phyloP scores from a whole-genome alignment of 2,888 invertebrate species.

The Dryocosmus kuriphilus region DNA sequence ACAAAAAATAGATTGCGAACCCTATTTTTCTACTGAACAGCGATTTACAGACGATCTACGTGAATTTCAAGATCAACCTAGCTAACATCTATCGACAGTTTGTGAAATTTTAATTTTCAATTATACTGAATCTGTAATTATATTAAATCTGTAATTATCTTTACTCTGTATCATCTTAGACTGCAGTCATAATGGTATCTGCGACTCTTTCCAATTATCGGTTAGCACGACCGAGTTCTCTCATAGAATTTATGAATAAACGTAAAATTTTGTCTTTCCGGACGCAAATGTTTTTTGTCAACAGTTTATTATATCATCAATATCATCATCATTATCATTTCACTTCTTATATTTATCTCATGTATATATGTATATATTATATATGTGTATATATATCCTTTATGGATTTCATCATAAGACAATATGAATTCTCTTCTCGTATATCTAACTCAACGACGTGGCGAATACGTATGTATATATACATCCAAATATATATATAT shows the following conservation, averaged over 20 bases:
- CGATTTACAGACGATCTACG: constrained; percentile 53
- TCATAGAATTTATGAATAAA: constrained; percentile 62
- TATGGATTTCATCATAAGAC: constrained; percentile 61
- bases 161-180: neutral
- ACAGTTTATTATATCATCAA: constrained; percentile 75
- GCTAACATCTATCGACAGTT: constrained; percentile 60
- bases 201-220: constrained; percentile 48
- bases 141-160: neutral
- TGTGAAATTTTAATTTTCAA: constrained; percentile 55
- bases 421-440: constrained; percentile 67
- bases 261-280: constrained; percentile 66
- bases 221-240: constrained; percentile 53
- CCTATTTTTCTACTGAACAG: constrained; percentile 16
- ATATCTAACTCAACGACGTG: constrained; percentile 65
- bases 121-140: constrained; percentile 1
- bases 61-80: constrained; percentile 62
- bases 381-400: constrained; percentile 56
- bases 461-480: constrained; percentile 55
- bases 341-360: constrained; percentile 55
- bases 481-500: constrained; percentile 58
- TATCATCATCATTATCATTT: constrained; percentile 68
- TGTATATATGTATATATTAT: constrained; percentile 52
- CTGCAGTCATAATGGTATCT: constrained; percentile 51
- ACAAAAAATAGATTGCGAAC: neutral
- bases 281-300: constrained; percentile 70